Conservation (phyloP, 1,140 invertebrate species). For the Drosophila biarmipes region DNA sequence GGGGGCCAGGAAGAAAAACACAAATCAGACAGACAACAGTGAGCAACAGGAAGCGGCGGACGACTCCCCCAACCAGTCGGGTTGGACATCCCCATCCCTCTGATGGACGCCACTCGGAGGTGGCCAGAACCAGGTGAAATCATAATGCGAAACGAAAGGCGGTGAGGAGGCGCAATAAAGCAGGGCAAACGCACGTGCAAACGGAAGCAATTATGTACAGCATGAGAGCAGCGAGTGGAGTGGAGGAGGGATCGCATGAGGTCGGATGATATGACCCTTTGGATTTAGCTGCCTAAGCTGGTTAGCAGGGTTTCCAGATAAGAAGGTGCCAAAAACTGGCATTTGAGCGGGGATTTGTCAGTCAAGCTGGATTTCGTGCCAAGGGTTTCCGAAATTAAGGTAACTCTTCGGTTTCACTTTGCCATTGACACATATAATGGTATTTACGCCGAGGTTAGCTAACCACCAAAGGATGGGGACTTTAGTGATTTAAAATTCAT, state of each 20-base stretch:
- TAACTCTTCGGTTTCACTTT: background rate
- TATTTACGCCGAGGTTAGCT: background rate
- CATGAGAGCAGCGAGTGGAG: conserved; percentile 29
- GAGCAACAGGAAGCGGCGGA: conserved; percentile 68
- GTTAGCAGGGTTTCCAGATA: conserved; percentile 31
- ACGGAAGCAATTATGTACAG: conserved; percentile 81
- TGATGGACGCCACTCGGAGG: conserved; percentile 29
- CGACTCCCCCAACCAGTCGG: conserved; percentile 22
- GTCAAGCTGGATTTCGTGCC: conserved; percentile 15
- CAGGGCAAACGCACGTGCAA: conserved; percentile 76
- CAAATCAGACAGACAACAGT: conserved; percentile 75
- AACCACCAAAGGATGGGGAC: background rate
- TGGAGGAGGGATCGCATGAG: conserved; percentile 13
- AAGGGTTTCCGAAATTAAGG: background rate
- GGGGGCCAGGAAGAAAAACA: conserved; percentile 42
- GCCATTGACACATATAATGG: background rate
- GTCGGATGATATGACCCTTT: conserved; percentile 8
- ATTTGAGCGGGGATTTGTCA: conserved; percentile 25
- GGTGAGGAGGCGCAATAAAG: conserved; percentile 50
- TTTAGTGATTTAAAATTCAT: no score
- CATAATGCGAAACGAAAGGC: conserved; percentile 60
- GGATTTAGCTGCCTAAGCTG: conserved; percentile 37
- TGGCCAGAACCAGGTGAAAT: conserved; percentile 47
- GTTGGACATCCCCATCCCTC: conserved; percentile 12
- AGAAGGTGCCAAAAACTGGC: conserved; percentile 27